phyloP scores from a whole-genome alignment of 2,888 invertebrate species.

The Eulithis prunata region DNA sequence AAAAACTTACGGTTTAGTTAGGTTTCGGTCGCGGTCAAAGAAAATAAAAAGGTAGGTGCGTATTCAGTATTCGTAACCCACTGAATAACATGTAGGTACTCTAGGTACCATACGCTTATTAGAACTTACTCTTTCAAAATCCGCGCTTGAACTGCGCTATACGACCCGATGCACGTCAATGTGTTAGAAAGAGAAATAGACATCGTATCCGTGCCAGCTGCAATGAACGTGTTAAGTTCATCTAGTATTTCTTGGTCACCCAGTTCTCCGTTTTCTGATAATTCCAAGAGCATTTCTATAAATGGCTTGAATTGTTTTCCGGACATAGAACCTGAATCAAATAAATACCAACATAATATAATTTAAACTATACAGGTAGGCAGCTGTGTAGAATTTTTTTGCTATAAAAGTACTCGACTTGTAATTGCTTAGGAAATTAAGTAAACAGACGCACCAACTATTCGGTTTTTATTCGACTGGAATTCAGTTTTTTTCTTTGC shows the following conservation, averaged over 20 bases:
- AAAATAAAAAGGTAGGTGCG: too few species aligned
- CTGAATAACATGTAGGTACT: too few species aligned
- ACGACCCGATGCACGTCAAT: slow-evolving; percentile 43
- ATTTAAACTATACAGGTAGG: too few species aligned
- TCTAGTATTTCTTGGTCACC: slow-evolving; percentile 48
- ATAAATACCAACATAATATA: background rate
- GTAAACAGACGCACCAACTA: background rate
- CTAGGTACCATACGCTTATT: background rate
- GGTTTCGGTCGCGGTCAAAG: too few species aligned
- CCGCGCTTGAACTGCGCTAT: slow-evolving; percentile 58
- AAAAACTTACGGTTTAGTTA: too few species aligned
- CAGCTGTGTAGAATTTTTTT: too few species aligned
- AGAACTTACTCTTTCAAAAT: slow-evolving; percentile 49
- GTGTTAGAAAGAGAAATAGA: slow-evolving; percentile 29
- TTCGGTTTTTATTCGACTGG: background rate
- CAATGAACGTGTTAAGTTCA: slow-evolving; percentile 48
- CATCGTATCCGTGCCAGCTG: slow-evolving; percentile 41
- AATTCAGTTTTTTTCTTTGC: slow-evolving; percentile 2
- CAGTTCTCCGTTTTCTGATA: slow-evolving; percentile 33
- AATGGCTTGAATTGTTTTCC: slow-evolving; percentile 30
- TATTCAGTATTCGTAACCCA: too few species aligned
- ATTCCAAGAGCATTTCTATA: slow-evolving; percentile 36
- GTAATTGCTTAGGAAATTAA: background rate
- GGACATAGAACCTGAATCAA: background rate
- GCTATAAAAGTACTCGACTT: background rate